Conservation (phyloP, 2,888 invertebrate genomes). For the Drosophila limbata region DNA sequence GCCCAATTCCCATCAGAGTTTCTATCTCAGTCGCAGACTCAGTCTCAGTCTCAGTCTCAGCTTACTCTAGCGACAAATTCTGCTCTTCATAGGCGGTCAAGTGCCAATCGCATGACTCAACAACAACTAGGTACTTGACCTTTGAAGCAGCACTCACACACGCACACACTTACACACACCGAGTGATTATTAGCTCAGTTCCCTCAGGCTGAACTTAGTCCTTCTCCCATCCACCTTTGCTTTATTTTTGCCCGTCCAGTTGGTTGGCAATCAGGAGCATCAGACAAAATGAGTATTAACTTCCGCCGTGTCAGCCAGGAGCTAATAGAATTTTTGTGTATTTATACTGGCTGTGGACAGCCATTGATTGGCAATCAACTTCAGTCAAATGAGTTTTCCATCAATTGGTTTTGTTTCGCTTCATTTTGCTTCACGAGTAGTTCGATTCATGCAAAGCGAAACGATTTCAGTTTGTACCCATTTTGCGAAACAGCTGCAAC, state of each 20-base stretch:
- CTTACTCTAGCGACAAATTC: constrained; percentile 28
- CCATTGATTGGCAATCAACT: constrained; percentile 76
- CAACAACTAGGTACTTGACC: constrained; percentile 73
- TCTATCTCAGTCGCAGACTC: background rate
- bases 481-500: constrained; percentile 44
- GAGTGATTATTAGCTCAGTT: constrained; percentile 19
- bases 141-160: constrained; percentile 52
- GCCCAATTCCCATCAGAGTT: background rate
- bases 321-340: constrained; percentile 76
- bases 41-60: constrained; percentile 1
- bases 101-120: constrained; percentile 46
- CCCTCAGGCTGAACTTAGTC: constrained; percentile 4
- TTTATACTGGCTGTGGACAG: constrained; percentile 42
- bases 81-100: constrained; percentile 54
- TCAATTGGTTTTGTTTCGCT: constrained; percentile 44
- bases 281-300: constrained; percentile 64
- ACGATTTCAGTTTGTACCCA: constrained; percentile 1
- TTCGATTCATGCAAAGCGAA: constrained; percentile 8
- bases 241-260: constrained; percentile 26
- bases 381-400: constrained; percentile 72
- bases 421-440: background rate
- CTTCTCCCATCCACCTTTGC: background rate
- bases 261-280: constrained; percentile 50
- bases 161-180: background rate
- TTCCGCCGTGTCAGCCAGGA: constrained; percentile 49